Base-by-base conservation (phyloP, 2,797 vertebrate species). In the Setipinna tenuifilis region DNA sequence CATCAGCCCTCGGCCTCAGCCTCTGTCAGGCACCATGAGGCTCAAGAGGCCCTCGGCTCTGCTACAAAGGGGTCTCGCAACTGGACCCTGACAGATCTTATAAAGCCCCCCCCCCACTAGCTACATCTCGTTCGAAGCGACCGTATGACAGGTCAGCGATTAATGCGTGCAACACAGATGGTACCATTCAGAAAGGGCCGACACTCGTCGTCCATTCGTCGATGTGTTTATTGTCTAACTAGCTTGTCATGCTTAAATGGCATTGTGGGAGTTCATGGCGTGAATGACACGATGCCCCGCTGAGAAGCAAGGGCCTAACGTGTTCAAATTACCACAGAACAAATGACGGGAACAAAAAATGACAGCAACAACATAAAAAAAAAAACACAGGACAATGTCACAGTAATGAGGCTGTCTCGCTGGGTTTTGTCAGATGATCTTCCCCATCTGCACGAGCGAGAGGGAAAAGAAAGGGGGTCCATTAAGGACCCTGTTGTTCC, bases 261-360 rank as follows among this genome's bases (percentile, higher is more conserved):
- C 71, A 78, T 78, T 78, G 71, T 78, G 17, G 71, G 71, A 78
- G 71, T 7, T 41, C 71, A 78, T 78, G 35, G 35, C 71, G 35
- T 78, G 71, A 78, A 44, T 78, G 35, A 44, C 31, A 78, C 41
- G 71, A 19, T 17, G 16, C 19, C 71, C 65, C 21, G 58, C 58
- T 14, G 28, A 71, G 68, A 68, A 17, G 16, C 68, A 35, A 3
- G 4, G 68, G 16, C 71, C 71, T 14, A 41, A 41, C 71, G 21
- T 44, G 71, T 78, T 78, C 50, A 31, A 44, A 78, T 78, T 78
- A 78, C 31, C 71, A 21, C 17, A 19, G 71, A 78, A 78, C 71
- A n/a, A n/a, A 78, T 44, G 71, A 78, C 71, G 19, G 44, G 35
- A 41, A 78, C 31, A 78, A 78, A 78, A 54, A 54, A 54, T 54